Base-by-base conservation (phyloP, 1,140 invertebrate species). In the Aphis craccivora region DNA sequence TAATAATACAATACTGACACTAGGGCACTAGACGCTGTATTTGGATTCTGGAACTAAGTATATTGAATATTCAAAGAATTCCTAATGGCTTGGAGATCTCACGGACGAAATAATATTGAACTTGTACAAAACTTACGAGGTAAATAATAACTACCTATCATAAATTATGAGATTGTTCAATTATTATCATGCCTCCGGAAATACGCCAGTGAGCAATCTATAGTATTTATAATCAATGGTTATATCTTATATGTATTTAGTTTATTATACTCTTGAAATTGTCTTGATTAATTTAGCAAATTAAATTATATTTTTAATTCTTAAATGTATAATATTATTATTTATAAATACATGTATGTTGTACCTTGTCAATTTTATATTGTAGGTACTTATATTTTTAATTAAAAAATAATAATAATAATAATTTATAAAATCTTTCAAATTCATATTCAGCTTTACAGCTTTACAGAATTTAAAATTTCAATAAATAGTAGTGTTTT, bases 1-100 rank as follows among this genome's bases (percentile, higher is more conserved):
- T n/a, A 76, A 76, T n/a, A 76, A 76, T 14, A n/a, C 60, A 76
- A 76, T n/a, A 67, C 5, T 76, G 55, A 30, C 2, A 30, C 25
- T 60, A 30, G 25, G 3, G 4, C 30, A 30, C 3, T 67, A 30
- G 11, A 30, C 30, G 11, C 14, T n/a, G 0, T n/a, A 7, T 67
- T 30, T 67, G 60, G 55, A 60, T 25, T 67, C 25, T 67, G 3
- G 5, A 76, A 76, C 30, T 76, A 76, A 14, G n/a, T n/a, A 76
- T 4, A 76, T 18, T 76, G 5, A 76, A 76, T 20, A 18, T 14
- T 14, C 6, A 76, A 76, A 76, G 4, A 22, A n/a, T n/a, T 76
- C 60, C 60, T 35, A 76, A 89, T 89, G 88, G 88, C 88, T 37
- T 89, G 88, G 88, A 51, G 51, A 55, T 89, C 88, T 89, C 88